phyloP scores from a whole-genome alignment of 2,888 invertebrate species.

The Athalia rosae region DNA sequence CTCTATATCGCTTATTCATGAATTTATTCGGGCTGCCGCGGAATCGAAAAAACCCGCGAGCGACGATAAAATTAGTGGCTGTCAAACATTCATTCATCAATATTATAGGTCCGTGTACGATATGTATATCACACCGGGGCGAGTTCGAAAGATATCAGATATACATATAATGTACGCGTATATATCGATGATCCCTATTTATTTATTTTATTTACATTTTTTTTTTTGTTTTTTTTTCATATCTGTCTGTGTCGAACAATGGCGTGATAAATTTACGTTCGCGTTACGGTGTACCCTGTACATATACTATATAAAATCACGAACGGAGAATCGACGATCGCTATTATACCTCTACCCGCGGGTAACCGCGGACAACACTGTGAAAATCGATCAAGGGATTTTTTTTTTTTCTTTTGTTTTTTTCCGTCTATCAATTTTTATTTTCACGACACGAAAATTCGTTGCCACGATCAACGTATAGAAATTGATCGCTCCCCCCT shows the following conservation, averaged over 20 bases:
- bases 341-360: not conserved
- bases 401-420: not conserved
- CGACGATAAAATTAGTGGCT: slow-evolving; percentile 13
- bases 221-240: not conserved
- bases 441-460: not conserved
- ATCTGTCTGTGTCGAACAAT: not conserved
- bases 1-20: no score
- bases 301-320: not conserved
- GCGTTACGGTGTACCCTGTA: not conserved
- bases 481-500: no score
- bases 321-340: no score
- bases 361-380: not conserved
- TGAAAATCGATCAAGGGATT: not conserved
- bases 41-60: not conserved
- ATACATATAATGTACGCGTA: no score
- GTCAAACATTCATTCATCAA: slow-evolving; percentile 22
- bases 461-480: not conserved
- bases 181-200: not conserved
- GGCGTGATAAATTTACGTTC: slow-evolving; percentile 17
- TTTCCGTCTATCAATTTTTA: not conserved
- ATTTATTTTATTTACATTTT: not conserved
- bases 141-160: no score
- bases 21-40: not conserved
- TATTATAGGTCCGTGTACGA: not conserved
- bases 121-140: not conserved